Evolutionary conservation across 2,888 invertebrate genomes (phyloP), one percentile per base, ranked within the genome.

Genomic region (Troglohyphantes excavatus): DNA sequence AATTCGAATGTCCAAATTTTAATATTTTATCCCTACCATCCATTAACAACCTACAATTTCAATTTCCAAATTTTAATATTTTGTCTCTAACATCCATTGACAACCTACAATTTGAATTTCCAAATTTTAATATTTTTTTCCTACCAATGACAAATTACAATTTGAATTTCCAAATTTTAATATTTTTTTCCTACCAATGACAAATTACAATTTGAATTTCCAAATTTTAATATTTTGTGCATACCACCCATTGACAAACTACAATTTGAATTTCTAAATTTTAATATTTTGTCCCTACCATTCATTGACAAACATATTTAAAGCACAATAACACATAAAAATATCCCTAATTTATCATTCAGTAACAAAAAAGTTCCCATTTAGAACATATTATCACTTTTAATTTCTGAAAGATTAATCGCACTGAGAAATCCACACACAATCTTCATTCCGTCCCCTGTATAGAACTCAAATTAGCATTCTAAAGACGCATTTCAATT

Each of bases 401-500:
- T 13, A 43, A 3, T 46, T 46, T 26, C 46, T 2, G 3, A 6
- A 17, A 43, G 19, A 43, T 13, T 23, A 39, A 23, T 46, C 2
- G 21, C 0, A 19, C 1, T 21, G 7, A 17, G 26, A 53, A 72
- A 21, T 9, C n/a, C 39, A 53, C 13, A 6, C 26, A 33, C 7
- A 75, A 61, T 75, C 21, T 33, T 21, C 61, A 75, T 59, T 75
- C 59, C 17, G 0, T 43, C 7, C 29, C n/a, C 0, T 29, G 21
- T 23, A 27, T 23, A 13, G 21, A 68, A 53, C 19, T 46, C 13
- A 68, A 82, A 70, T 82, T 63, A 70, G n/a, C 59, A 72, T 82
- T 72, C 72, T 43, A 72, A 82, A 61, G 59, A 61, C 70, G 43
- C 21, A 72, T 72, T 72, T 72, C 19, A 82, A 82, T 63, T 63